Percentiles rank a stretch among this genome's conserved stretches.
phyloP scores from a whole-genome alignment of 2,113 vertebrate genomes.

The Rhinolophus sinicus region DNA sequence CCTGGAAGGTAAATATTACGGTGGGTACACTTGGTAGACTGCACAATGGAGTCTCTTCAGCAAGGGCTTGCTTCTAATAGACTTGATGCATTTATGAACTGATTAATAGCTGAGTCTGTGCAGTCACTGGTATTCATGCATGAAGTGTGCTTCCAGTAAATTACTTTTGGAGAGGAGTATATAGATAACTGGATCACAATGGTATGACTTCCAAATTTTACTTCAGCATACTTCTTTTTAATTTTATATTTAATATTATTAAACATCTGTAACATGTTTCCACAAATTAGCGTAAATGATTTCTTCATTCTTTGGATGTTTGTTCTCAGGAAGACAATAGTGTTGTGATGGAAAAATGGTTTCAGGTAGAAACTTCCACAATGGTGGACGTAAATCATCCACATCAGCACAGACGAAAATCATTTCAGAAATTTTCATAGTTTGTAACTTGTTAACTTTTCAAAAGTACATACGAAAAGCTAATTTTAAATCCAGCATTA shows the following conservation, averaged over 20 bases:
- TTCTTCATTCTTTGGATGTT: neutral
- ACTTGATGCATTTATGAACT: neutral
- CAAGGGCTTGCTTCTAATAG: neutral
- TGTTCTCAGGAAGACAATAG: neutral
- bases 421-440: neutral
- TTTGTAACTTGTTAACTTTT: constrained; percentile 3
- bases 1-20: neutral
- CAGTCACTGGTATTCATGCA: neutral
- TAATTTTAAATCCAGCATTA: constrained; percentile 14
- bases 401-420: neutral
- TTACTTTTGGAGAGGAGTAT: neutral
- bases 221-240: neutral
- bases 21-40: neutral
- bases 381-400: neutral
- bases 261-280: neutral
- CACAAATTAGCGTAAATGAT: neutral
- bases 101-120: neutral
- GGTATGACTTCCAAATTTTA: constrained; percentile 1
- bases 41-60: neutral
- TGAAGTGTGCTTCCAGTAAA: neutral
- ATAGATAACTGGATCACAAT: neutral
- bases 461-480: neutral
- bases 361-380: neutral
- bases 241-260: constrained; percentile 29
- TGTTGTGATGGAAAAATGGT: neutral